Evolutionary conservation across 30 jellyfish, hydroid and myxozoan species (phyloP), one percentile per base, ranked within the genome.

Genomic region (Hydra vulgaris): DNA sequence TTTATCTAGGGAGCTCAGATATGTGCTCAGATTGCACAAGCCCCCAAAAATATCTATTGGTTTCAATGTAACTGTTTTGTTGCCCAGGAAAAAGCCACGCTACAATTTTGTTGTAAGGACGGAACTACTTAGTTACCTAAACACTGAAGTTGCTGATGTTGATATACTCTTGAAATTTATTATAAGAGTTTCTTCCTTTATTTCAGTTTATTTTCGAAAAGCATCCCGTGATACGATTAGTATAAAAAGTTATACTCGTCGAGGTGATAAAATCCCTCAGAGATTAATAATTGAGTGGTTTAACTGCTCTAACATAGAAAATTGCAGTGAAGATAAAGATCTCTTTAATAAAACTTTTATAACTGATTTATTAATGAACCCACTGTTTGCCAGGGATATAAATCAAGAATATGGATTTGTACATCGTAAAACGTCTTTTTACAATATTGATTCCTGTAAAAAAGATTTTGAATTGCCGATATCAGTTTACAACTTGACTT

Each of bases 161-260:
- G 74, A 54, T 53, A 54, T 78, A 0, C 20, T 78, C 18, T 20
- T 61, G 25, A 78, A 78, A 18, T 53, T 78, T 66, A 19, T 78
- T 19, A 8, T 54, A 27, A 25, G 77, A 18, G 54, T 78, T 74
- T 78, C 61, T 74, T n/a, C n/a, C n/a, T n/a, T n/a, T n/a, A n/a
- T n/a, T n/a, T n/a, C n/a, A n/a, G 17, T 54, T 66, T 78, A 27
- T 53, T 78, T 78, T 0, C 17, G 68, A 53, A 79, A 78, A 8
- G 21, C 81, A 56, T 81, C 91, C 7, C 77, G 74, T 22, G 79
- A 71, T 8, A 90, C 91, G 0, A 71, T 90, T 0, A 81, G 61
- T n/a, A 77, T 90, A 20, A 27, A 85, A 15, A 77, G 84, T 26
- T 85, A 81, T 78, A 25, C 53, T 1, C 88, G 95, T 0, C 78